phyloP scores from a whole-genome alignment of 2,888 invertebrate genomes.

The Watsonalla binaria region DNA sequence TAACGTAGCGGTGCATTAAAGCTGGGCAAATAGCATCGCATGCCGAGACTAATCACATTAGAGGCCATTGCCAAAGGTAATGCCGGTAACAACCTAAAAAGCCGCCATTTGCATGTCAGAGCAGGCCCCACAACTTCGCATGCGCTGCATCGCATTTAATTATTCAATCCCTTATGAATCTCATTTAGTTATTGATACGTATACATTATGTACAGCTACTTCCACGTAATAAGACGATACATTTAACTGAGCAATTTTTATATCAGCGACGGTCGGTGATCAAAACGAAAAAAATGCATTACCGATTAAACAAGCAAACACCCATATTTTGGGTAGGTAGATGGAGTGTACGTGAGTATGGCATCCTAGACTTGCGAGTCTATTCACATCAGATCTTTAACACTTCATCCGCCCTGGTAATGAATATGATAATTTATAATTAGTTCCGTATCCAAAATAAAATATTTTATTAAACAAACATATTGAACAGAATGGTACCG shows the following conservation, averaged over 20 bases:
- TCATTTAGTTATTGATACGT: conserved; percentile 19
- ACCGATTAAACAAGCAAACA: too few relatives aligned
- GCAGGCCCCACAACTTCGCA: conserved; percentile 17
- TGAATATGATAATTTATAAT: too few relatives aligned
- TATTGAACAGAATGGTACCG: background rate
- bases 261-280: too few relatives aligned
- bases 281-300: too few relatives aligned
- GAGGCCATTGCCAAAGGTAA: conserved; percentile 55
- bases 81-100: conserved; percentile 53
- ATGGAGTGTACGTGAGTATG: too few relatives aligned
- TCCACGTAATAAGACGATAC: background rate
- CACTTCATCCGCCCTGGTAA: too few relatives aligned
- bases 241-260: background rate
- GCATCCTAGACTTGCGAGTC: too few relatives aligned
- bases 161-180: conserved; percentile 37
- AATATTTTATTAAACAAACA: background rate
- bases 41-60: conserved; percentile 68
- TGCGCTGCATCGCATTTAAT: conserved; percentile 27
- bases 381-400: too few relatives aligned
- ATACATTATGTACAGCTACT: background rate
- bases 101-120: conserved; percentile 50
- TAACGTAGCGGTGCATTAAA: conserved; percentile 46
- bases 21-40: conserved; percentile 51
- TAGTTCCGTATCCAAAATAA: background rate
- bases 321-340: too few relatives aligned